These are phyloP conservation scores for Hypothenemus hampei DNA, from an alignment of 1,140 invertebrate species.

Conservation along the genomic window DNA sequence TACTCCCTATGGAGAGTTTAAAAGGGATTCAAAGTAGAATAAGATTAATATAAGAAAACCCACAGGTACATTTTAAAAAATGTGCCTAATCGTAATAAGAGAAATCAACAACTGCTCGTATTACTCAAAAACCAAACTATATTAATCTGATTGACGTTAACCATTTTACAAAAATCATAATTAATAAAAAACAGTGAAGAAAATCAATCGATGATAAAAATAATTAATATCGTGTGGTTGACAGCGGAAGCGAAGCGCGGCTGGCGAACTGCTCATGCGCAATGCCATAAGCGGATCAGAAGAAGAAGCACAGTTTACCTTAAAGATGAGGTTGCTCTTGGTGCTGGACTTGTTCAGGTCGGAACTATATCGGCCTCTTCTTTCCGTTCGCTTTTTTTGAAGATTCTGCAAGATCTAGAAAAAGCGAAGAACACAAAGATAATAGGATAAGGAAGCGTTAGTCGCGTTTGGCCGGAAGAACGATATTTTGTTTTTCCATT, in stretches of 20 bases:
- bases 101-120: not conserved
- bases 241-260: constrained; percentile 41
- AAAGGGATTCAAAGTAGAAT: no score
- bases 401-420: constrained; percentile 96
- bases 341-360: constrained; percentile 81
- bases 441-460: constrained; percentile 57
- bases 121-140: constrained; percentile 6
- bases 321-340: constrained; percentile 95
- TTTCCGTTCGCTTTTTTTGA: constrained; percentile 93
- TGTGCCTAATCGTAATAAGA: no score
- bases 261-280: constrained; percentile 42
- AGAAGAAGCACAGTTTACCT: constrained; percentile 70
- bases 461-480: constrained; percentile 43
- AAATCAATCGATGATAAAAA: constrained; percentile 2
- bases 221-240: constrained; percentile 9
- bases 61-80: no score
- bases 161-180: not conserved
- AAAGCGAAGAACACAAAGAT: constrained; percentile 71
- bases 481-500: constrained; percentile 38
- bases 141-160: constrained; percentile 8
- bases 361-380: constrained; percentile 85
- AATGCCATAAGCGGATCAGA: constrained; percentile 33
- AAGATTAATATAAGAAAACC: no score
- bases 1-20: no score
- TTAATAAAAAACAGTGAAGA: constrained; percentile 21